Base-by-base conservation (phyloP, 1,140 invertebrate species). In the Mylabris phalerata region DNA sequence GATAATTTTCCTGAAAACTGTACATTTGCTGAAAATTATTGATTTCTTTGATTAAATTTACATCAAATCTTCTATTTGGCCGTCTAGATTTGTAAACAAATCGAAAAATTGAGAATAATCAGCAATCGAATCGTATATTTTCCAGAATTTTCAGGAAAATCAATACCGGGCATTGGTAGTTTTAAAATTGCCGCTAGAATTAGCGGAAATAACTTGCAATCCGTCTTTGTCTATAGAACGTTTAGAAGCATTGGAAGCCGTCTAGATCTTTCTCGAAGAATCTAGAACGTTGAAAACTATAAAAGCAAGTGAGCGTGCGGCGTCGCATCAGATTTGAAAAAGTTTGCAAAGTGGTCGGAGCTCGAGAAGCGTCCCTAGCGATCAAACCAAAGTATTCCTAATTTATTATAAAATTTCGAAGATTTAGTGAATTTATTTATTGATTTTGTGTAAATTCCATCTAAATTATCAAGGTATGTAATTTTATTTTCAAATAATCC, bases 211-310 rank as follows among this genome's bases (percentile, higher is more conserved):
- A 47, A 59, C 32, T 40, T 11, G 50, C 13, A 13, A 43, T 48
- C 45, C 47, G 10, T 63, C 59, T 47, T 44, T 60, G 54, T 64
- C 57, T 39, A 50, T 57, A 19, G 48, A 59, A 55, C 50, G 41
- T 46, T 47, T 51, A 19, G 59, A 60, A 62, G 42, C 61, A 51
- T 56, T 51, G 45, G 61, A 58, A 58, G 39, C 32, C 52, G 32
- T 27, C 54, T 61, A 57, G 55, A 61, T 55, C n/a, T 2, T 71
- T 72, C 71, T 56, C 46, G 71, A 72, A 66, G 52, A 32, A 63
- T 70, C 70, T 58, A 63, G 71, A 72, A 66, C 25, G 0, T 9
- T 58, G 61, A 2, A 51, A 56, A 55, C 63, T 71, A 71, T 73
- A 73, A 62, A 73, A 70, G 61, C 55, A 57, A 55, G 32, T 52